These are phyloP conservation scores for Stenolophus ochropezus DNA, from an alignment of 2,888 invertebrate genomes.

Conservation along the genomic window DNA sequence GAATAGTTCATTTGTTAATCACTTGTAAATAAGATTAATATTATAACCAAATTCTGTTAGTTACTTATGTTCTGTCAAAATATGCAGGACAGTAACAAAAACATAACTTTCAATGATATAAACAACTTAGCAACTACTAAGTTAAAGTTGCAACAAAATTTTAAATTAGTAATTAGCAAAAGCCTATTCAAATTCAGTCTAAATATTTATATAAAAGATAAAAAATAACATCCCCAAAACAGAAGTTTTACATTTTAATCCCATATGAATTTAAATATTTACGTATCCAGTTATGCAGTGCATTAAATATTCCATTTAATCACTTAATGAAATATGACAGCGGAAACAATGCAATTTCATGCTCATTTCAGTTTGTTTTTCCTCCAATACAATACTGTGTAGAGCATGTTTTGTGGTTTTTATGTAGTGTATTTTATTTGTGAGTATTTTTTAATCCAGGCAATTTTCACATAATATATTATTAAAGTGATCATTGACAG, in stretches of 20 bases:
- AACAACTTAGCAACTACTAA: no score
- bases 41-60: no score
- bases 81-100: no score
- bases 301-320: slow-evolving; percentile 13
- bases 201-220: not conserved
- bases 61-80: no score
- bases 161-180: no score
- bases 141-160: no score
- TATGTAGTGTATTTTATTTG: not conserved
- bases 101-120: no score
- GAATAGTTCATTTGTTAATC: no score
- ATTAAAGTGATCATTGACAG: not conserved
- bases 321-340: slow-evolving; percentile 12
- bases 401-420: not conserved
- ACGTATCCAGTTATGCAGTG: not conserved
- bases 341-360: not conserved
- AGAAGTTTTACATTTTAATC: not conserved
- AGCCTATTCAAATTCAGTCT: not conserved
- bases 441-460: not conserved
- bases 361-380: slow-evolving; percentile 10
- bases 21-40: no score
- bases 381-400: not conserved
- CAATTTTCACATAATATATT: not conserved
- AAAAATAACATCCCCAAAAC: not conserved
- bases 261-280: not conserved